A percentile compares a stretch with the other conserved stretches of the same genome.
phyloP scores from a whole-genome alignment of 2,888 invertebrate genomes.

The Brassicogethes aeneus region DNA sequence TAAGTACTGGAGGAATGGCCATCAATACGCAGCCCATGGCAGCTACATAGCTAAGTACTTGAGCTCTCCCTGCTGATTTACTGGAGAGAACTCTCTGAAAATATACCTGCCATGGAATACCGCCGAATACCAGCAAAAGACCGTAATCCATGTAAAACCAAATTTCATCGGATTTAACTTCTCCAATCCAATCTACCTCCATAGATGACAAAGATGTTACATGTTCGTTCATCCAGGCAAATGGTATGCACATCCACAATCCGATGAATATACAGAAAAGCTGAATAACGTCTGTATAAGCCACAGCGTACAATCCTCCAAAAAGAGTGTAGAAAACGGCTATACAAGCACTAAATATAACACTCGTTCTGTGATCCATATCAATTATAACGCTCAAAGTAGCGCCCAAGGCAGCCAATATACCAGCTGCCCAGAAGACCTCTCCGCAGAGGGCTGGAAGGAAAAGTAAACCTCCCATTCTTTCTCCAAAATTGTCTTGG shows the following conservation, averaged over 20 bases:
- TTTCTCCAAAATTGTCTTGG: constrained; percentile 91
- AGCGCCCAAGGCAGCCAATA: constrained; percentile 91
- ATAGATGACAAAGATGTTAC: constrained; percentile 74
- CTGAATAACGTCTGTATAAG: constrained; percentile 98
- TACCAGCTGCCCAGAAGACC: constrained; percentile 98
- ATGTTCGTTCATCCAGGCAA: constrained; percentile 82
- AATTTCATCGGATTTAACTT: constrained; percentile 59
- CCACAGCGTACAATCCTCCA: constrained; percentile 96
- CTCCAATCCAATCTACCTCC: constrained; percentile 86
- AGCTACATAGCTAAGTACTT: constrained; percentile 91
- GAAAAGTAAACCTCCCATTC: constrained; percentile 95
- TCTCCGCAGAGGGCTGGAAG: constrained; percentile 95
- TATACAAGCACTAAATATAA: constrained; percentile 91
- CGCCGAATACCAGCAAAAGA: constrained; percentile 84
- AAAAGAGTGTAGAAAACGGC: constrained; percentile 97
- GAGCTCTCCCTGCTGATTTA: constrained; percentile 88
- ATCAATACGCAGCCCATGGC: constrained; percentile 92
- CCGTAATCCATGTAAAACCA: constrained; percentile 85
- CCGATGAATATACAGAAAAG: constrained; percentile 97
- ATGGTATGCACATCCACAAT: constrained; percentile 96
- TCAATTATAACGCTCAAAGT: constrained; percentile 95
- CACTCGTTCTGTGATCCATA: constrained; percentile 86
- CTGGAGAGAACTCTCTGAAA: constrained; percentile 97
- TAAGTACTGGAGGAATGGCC: constrained; percentile 94
- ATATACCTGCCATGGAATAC: constrained; percentile 98